Base-by-base conservation (phyloP, 2,888 invertebrate species). In the Boloria euphrosyne region DNA sequence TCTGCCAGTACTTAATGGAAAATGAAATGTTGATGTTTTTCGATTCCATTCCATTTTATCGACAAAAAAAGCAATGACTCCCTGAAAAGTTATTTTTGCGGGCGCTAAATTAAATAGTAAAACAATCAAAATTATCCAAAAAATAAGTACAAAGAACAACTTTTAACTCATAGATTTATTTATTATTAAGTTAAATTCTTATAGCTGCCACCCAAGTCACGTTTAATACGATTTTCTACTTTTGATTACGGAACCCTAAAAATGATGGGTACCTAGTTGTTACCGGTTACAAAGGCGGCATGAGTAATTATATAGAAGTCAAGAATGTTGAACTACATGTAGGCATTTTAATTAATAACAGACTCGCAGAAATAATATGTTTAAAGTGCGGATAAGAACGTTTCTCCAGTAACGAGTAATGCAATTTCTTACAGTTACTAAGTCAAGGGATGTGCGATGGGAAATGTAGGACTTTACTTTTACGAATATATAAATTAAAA, bases 361-460 rank as follows among this genome's bases (percentile, higher is more conserved):
- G 77, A 78, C 77, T 72, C 53, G 75, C 68, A 68, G 73, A 77
- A 77, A 77, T 78, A 75, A 76, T 75, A 76, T 68, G 66, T 72
- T 60, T 55, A 75, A 74, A 69, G 73, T 54, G 70, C 64, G 54
- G 57, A 61, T 73, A 77, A 75, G 71, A 79, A 74, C 75, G 75
- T 78, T 75, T 68, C 74, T 71, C 71, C 67, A 69, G 74, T 72
- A 75, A 74, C 77, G 74, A 77, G 75, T 75, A 71, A 74, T 76
- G 79, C 76, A 79, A 82, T 83, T 83, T 82, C 76, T 76, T 82
- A 84, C 83, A 83, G 85, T 85, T 84, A 85, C 64, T 77, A 81
- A 80, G 78, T 81, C 84, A 81, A 84, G 83, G 82, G 84, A 82
- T 83, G 79, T 74, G 74, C 75, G 73, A 73, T 78, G 78, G 76